Evolutionary conservation across 2,113 vertebrate species (phyloP), one percentile per base, ranked within the genome.

Genomic region (Beaufortia kweichowensis): DNA sequence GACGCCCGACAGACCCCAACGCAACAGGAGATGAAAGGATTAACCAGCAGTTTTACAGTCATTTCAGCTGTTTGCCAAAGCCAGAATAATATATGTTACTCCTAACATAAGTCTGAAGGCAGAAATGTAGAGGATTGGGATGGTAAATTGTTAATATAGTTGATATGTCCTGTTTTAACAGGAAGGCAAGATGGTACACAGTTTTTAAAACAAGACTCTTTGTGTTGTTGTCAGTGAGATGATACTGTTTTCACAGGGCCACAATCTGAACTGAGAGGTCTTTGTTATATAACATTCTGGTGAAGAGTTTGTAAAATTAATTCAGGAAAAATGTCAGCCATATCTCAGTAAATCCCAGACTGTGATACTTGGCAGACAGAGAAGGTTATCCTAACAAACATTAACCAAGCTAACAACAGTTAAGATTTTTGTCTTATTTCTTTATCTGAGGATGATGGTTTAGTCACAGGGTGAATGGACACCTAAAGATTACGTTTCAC

Each of bases 41-140:
- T 69, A 69, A 55, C 29, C 3, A 17, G n/a, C 48, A 35, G 67
- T 71, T 59, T 70, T 24, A 56, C 50, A 70, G n/a, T 35, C 67
- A 70, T 70, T 71, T 59, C 21, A 59, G 23, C 68, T 59, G 68
- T 71, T 71, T n/a, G 53, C 68, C 23, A 39, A 70, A 21, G 67
- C 67, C 55, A 23, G 15, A 35, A 69, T n/a, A 55, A 70, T 23
- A 26, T 35, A 70, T n/a, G n/a, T n/a, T n/a, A 35, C 48, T 55
- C n/a, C 48, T 3, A 35, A 55, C 11, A 11, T 21, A 39, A 35
- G 33, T 39, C 21, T 15, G 9, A 68, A 23, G 33, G 19, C 31
- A n/a, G 53, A 41, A 41, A 59, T 26, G 23, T 4, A 29, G 31
- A 39, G 48, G 7, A 31, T 11, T 8, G 31, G 1, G 21, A 6